Evolutionary conservation across 1,140 invertebrate genomes (phyloP), one percentile per base, ranked within the genome.

Genomic region (Macrosteles quadrilineatus): DNA sequence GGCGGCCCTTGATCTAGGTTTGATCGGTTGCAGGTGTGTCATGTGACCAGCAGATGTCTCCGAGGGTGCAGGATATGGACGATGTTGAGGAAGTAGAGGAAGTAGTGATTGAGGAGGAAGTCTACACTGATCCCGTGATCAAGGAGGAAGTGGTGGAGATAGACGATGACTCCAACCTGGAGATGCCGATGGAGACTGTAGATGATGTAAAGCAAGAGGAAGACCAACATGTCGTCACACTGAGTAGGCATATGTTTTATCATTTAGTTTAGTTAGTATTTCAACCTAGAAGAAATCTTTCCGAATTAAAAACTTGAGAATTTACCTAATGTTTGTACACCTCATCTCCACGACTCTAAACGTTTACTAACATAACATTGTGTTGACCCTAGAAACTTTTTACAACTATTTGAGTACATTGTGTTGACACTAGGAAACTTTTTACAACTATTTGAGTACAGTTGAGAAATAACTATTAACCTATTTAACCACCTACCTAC

Each of bases 41-140:
- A 12, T 69, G 71, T 55, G 74, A 73, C 55, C 74, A 73, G 43
- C 67, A 72, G 25, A 63, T 75, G 32, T 75, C 74, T 14, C 74
- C 74, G 6, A 53, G 43, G 53, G 63, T 71, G 14, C 57, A 68
- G 21, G 69, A 69, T 36, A 67, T 69, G 29, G 63, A 73, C 17
- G 55, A 64, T 1, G 36, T 62, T 32, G 65, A 68, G 19, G 57
- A 73, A 23, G 31, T 53, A 62, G 65, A 74, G 12, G 47, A 68
- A 21, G 40, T 72, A 11, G 63, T 69, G 17, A 23, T 67, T 40
- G 57, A 50, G 19, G 67, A 72, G 29, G 67, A 70, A 25, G 36
- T 69, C 19, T 59, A 65, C 29, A 53, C 53, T 29, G 66, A 67
- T 67, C 14, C 23, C 31, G 53, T 67, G 11, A 40, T 68, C 64